These are phyloP conservation scores for Campoplex nolae DNA, from an alignment of 2,888 invertebrate genomes.

Conservation along the genomic window DNA sequence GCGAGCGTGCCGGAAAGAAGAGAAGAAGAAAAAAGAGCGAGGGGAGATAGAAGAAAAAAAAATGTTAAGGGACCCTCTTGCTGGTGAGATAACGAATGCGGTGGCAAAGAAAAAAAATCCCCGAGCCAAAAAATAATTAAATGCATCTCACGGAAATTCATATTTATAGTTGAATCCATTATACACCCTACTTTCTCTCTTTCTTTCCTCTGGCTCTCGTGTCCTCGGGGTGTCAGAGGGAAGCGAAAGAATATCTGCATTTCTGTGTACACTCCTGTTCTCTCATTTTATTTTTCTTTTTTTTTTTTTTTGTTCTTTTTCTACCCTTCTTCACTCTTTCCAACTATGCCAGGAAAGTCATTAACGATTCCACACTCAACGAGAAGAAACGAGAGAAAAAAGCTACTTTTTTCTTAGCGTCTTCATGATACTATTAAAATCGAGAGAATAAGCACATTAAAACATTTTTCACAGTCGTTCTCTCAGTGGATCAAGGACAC, in stretches of 20 bases:
- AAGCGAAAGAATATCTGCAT: conserved; percentile 56
- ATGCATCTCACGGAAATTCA: conserved; percentile 76
- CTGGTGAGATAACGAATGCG: conserved; percentile 60
- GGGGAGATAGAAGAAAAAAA: conserved; percentile 28
- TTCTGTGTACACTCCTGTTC: conserved; percentile 55
- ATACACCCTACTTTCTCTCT: conserved; percentile 44
- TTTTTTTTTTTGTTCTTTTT: neutral
- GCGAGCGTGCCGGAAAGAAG: conserved; percentile 18
- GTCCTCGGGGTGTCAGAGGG: conserved; percentile 53
- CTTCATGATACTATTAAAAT: conserved; percentile 6
- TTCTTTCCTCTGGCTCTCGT: conserved; percentile 14
- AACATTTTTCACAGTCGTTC: neutral
- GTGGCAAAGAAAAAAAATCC: conserved; percentile 46
- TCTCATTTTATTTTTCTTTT: conserved; percentile 23
- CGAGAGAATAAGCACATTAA: neutral
- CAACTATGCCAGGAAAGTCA: conserved; percentile 36
- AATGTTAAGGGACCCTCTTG: conserved; percentile 28
- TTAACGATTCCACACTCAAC: conserved; percentile 31
- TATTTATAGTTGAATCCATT: conserved; percentile 78
- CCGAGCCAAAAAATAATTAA: conserved; percentile 75
- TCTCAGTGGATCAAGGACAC: conserved; percentile 11
- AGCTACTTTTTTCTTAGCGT: neutral
- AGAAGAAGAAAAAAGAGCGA: neutral
- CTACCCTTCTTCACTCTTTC: neutral
- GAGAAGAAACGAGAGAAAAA: neutral